phyloP scores from a whole-genome alignment of 2,888 invertebrate genomes.

The Dione vanillae region DNA sequence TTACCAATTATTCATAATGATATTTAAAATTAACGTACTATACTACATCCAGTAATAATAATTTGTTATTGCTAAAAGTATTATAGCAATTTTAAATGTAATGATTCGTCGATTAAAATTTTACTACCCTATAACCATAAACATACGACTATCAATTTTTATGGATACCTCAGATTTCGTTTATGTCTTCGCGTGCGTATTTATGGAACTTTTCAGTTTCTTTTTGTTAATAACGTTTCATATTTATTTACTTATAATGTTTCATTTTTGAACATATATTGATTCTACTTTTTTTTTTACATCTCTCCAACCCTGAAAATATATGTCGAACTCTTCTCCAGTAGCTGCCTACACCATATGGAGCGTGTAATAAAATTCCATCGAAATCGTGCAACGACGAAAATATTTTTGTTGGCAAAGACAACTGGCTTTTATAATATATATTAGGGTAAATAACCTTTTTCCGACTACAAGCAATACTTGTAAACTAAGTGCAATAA shows the following conservation, averaged over 20 bases:
- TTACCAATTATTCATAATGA: not conserved
- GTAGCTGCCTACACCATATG: slow-evolving; percentile 37
- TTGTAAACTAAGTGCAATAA: too few relatives aligned
- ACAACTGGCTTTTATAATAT: not conserved
- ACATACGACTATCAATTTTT: slow-evolving; percentile 5
- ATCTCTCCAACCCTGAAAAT: slow-evolving; percentile 19
- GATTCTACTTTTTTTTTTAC: not conserved
- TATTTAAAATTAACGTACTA: too few relatives aligned
- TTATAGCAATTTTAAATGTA: not conserved
- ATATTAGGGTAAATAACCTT: too few relatives aligned
- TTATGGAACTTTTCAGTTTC: not conserved
- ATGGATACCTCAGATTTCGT: slow-evolving; percentile 4
- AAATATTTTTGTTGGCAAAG: slow-evolving; percentile 34
- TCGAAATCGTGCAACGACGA: slow-evolving; percentile 39
- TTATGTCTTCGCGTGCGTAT: slow-evolving; percentile 8
- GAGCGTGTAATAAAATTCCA: slow-evolving; percentile 38
- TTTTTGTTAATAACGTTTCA: not conserved
- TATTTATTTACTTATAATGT: too few relatives aligned
- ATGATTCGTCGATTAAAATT: not conserved
- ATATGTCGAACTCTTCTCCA: slow-evolving; percentile 31
- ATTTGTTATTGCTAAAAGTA: not conserved
- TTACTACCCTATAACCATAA: not conserved
- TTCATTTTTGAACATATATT: too few relatives aligned
- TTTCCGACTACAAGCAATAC: too few relatives aligned
- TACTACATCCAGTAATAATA: not conserved